Conservation (phyloP, 2,797 vertebrate species). For the Rhinoraja longicauda region DNA sequence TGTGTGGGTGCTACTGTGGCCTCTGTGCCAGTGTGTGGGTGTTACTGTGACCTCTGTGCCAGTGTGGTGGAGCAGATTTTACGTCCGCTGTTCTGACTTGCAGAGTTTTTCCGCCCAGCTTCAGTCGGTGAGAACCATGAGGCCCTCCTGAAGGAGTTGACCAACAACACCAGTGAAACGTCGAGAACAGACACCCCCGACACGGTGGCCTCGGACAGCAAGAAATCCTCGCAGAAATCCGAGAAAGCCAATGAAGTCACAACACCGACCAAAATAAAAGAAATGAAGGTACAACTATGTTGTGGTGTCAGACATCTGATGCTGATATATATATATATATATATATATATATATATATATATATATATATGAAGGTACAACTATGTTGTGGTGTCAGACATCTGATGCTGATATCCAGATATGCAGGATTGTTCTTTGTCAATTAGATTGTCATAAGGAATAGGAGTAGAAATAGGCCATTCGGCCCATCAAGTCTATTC, state of each 20-base stretch:
- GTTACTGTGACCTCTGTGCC: too few relatives aligned
- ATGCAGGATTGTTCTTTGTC: too few relatives aligned
- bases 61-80: constrained; percentile 21
- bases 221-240: constrained; percentile 49
- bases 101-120: constrained; percentile 85
- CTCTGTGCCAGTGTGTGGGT: too few relatives aligned
- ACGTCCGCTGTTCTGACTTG: constrained; percentile 37
- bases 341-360: too few relatives aligned
- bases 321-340: too few relatives aligned
- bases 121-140: constrained; percentile 87
- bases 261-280: constrained; percentile 86
- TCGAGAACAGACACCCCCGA: constrained; percentile 55
- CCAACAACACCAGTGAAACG: constrained; percentile 54
- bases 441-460: too few relatives aligned
- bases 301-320: neutral
- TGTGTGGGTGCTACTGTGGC: too few relatives aligned
- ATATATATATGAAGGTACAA: constrained; percentile 84
- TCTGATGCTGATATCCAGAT: neutral
- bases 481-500: too few relatives aligned
- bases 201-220: constrained; percentile 57
- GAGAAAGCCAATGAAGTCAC: constrained; percentile 63
- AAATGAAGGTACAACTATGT: constrained; percentile 72
- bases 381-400: neutral
- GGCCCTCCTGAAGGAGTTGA: constrained; percentile 48
- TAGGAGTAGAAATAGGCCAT: too few relatives aligned